Evolutionary conservation across 2,888 invertebrate genomes (phyloP), one percentile per base, ranked within the genome.

Genomic region (Choreutis nemorana): DNA sequence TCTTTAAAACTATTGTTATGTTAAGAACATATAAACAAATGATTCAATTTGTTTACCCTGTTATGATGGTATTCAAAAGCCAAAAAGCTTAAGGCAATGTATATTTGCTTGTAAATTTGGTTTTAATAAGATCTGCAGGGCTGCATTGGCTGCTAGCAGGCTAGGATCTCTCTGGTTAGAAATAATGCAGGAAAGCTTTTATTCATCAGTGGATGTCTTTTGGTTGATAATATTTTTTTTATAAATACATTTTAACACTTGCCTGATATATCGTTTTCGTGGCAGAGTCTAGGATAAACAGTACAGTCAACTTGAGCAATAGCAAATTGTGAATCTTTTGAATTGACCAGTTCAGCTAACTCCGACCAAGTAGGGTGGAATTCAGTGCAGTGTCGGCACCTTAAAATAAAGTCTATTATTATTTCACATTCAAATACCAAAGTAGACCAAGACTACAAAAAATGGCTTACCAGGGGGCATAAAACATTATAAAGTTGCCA

Each of bases 311-410:
- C 89, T 68, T 90, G 88, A 3, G 87, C 91, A 35, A 91, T 87
- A 24, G 81, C 82, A 43, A 90, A 84, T 40, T 85, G 83, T 8
- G 82, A 81, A 28, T 82, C 81, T 34, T 82, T 82, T 30, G 83
- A 81, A 37, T 87, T 87, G 2, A 86, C 71, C 57, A 86, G 75
- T 55, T 87, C 86, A 0, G 87, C 89, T 31, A 92, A 61, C 46
- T 87, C 86, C 28, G 85, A 83, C 91, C 91, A 91, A 27, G 85
- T 87, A 13, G 90, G 90, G 14, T 83, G 81, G 31, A 92, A 80
- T 46, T 84, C 81, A 59, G 89, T 88, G 58, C 94, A 94, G 56
- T 93, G 90, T 1, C 89, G 89, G 54, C 93, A 94, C 94, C 94
- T 92, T 35, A 27, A 53, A 50, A n/a, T n/a, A n/a, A n/a, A n/a